phyloP scores from a whole-genome alignment of 1,140 invertebrate species.

The Tetragonula clypearis region DNA sequence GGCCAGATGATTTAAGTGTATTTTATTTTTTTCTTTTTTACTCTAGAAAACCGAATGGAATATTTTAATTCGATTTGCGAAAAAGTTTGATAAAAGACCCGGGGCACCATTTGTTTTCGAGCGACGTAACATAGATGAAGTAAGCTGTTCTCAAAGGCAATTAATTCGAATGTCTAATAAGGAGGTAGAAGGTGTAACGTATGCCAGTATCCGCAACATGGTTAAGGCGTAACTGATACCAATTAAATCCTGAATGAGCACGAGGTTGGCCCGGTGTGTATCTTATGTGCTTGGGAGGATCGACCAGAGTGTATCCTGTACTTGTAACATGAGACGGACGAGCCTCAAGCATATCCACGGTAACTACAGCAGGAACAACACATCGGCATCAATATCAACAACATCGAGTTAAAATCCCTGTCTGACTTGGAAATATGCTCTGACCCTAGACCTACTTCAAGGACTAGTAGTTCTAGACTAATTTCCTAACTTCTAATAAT shows the following conservation, averaged over 20 bases:
- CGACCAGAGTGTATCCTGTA: conserved; percentile 44
- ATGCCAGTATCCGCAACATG: conserved; percentile 55
- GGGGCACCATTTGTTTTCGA: not conserved
- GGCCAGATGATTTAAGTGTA: not conserved
- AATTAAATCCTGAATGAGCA: conserved; percentile 65
- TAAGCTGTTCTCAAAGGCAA: conserved; percentile 14
- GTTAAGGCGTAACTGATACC: conserved; percentile 70
- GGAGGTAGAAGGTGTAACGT: conserved; percentile 30
- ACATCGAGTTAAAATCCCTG: not conserved
- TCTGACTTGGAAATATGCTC: not conserved
- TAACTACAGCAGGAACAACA: conserved; percentile 50
- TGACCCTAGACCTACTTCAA: not conserved
- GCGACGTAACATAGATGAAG: too few relatives aligned
- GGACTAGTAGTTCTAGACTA: not conserved
- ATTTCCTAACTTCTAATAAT: too few relatives aligned
- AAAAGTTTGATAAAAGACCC: not conserved
- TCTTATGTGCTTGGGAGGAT: conserved; percentile 52
- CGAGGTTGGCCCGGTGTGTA: conserved; percentile 38
- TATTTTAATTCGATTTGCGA: not conserved
- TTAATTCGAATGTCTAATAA: conserved; percentile 47
- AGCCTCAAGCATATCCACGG: conserved; percentile 50
- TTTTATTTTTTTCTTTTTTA: not conserved
- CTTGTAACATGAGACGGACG: conserved; percentile 62
- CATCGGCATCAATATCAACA: conserved; percentile 28
- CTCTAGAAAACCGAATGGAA: not conserved